These are phyloP conservation scores for Steatocranus sp. DNA, from an alignment of 2,797 vertebrate species.

Conservation along the genomic window DNA sequence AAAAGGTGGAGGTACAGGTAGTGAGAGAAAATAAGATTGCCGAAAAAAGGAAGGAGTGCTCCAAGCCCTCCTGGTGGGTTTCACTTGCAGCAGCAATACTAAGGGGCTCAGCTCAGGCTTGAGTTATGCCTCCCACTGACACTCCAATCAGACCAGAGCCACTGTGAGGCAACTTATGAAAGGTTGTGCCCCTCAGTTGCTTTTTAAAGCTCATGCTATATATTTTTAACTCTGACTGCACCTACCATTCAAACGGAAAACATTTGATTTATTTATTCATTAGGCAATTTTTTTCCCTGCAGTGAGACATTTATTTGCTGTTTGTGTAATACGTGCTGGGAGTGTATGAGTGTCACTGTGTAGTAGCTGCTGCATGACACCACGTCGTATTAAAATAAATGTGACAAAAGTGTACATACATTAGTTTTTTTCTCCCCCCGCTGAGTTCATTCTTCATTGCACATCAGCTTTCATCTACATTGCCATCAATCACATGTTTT, in stretches of 20 bases:
- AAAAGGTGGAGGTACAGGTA: conserved; percentile 11
- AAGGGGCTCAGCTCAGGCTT: conserved; percentile 25
- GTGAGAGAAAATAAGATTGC: conserved; percentile 15
- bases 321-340: neutral
- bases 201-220: conserved; percentile 19
- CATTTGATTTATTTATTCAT: conserved; percentile 4
- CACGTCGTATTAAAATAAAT: conserved; percentile 25
- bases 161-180: conserved; percentile 28
- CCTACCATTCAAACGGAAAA: neutral
- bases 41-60: conserved; percentile 18
- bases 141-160: conserved; percentile 62
- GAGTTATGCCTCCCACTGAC: conserved; percentile 59
- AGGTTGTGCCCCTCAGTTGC: conserved; percentile 16
- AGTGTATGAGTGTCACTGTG: conserved; percentile 12
- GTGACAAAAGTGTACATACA: conserved; percentile 18
- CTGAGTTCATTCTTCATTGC: conserved; percentile 22
- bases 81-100: conserved; percentile 48
- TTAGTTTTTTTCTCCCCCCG: neutral
- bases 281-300: neutral
- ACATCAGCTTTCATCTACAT: conserved; percentile 26
- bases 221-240: conserved; percentile 8
- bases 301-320: neutral
- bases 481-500: conserved; percentile 14
- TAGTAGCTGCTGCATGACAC: conserved; percentile 27
- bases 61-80: conserved; percentile 49